phyloP scores from a whole-genome alignment of 2,113 vertebrate genomes.

The Heptranchias perlo region DNA sequence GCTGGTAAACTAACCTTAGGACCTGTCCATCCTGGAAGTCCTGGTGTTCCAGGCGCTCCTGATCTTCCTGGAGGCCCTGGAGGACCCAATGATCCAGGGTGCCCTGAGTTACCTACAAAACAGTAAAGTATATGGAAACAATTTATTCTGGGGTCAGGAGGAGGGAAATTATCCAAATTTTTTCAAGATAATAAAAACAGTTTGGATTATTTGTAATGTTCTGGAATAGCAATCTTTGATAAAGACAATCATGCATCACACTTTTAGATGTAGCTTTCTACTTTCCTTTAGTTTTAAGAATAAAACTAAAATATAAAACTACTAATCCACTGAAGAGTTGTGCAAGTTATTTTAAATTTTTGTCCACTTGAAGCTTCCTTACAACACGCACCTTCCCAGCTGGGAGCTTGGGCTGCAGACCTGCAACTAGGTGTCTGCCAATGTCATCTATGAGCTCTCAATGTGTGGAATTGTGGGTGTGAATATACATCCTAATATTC shows the following conservation, averaged over 20 bases:
- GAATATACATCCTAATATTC: neutral
- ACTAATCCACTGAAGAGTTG: neutral
- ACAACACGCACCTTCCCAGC: neutral
- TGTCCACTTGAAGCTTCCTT: neutral
- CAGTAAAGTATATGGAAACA: neutral
- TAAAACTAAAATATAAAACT: neutral
- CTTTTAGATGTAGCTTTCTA: neutral
- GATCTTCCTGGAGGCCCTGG: slow-evolving; percentile 48
- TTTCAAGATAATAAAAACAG: neutral
- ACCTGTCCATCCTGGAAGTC: slow-evolving; percentile 36
- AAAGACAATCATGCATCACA: neutral
- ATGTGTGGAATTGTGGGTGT: neutral
- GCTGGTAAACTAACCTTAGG: neutral
- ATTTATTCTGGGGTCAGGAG: neutral
- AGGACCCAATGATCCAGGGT: neutral
- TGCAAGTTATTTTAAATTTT: neutral
- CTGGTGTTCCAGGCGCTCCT: slow-evolving; percentile 56
- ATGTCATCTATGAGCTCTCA: neutral
- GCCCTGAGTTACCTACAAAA: slow-evolving; percentile 32
- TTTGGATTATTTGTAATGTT: neutral
- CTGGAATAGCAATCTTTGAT: neutral
- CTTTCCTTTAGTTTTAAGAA: too few relatives aligned
- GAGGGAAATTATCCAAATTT: neutral
- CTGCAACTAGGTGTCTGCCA: neutral
- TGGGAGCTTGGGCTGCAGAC: neutral